Evolutionary conservation across 2,113 vertebrate genomes (phyloP), one percentile per base, ranked within the genome.

Genomic region (Cygnus atratus): DNA sequence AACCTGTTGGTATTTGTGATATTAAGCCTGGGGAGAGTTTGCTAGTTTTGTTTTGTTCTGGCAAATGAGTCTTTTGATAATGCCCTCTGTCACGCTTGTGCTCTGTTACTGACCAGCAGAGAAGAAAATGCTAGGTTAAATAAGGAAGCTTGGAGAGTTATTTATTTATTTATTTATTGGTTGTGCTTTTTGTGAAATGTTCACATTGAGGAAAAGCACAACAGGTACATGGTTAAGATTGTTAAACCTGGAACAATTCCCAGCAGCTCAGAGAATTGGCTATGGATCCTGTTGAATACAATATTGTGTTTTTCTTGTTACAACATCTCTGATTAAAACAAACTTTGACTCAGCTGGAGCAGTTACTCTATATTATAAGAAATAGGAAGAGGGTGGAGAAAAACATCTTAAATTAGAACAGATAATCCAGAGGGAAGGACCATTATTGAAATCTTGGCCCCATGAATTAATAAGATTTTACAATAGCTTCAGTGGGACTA

Each of bases 401-500:
- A 90, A 88, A 11, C 19, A 54, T 50, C 46, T 80, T 77, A 54
- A 93, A 91, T 92, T 74, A 90, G 66, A 88, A 50, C 41, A 72
- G 57, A 44, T 72, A 59, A 76, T 92, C 54, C 54, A 84, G 74
- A 72, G 74, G 91, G 91, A 91, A 76, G 67, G 58, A 54, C 62
- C 9, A 11, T 92, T 96, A 90, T 26, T 52, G 80, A 79, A 93
- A 68, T 84, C 80, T 75, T 1, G 0, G 43, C 93, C 90, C 80
- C 13, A 31, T 87, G 62, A 95, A 95, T 95, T 96, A 94, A 81
- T 90, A 88, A 84, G 59, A 44, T 26, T 84, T 87, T 18, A 44
- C 31, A 78, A 48, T 44, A 63, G 83, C 43, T 81, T 94, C 86
- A 58, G 26, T 37, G 78, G 73, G 86, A 84, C 65, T 87, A 66